Evolutionary conservation across 2,797 vertebrate species (phyloP), one percentile per base, ranked within the genome.

Genomic region (Eidolon dupreanum): DNA sequence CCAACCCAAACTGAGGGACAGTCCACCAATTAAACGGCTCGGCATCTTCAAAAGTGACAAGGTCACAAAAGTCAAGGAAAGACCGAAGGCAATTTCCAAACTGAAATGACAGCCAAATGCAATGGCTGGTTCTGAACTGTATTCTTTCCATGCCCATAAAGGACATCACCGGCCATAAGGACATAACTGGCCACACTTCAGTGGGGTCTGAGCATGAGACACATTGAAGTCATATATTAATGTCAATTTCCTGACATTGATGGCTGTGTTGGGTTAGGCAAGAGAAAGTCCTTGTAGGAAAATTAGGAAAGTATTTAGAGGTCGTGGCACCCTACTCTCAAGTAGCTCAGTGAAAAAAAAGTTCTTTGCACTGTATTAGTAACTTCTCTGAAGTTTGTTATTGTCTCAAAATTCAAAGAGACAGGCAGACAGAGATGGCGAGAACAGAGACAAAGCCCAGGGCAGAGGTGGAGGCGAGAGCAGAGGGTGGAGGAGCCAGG

Each of bases 11-110:
- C 0, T 0, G 93, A 95, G 74, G 65, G 46, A 38, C 88, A 22
- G 31, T 41, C 92, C 36, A 20, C 74, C 51, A 17, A n/a, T 77
- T 86, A 71, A 91, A 68, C 15, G 51, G 63, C 68, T 61, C 53
- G 57, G 66, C 36, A 57, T n/a, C 82, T 51, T 74, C 83, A 9
- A n/a, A 90, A 86, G 90, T 38, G 81, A 92, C 93, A 82, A 94
- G 77, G 90, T 91, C 83, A 12, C 0, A 0, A 22, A 73, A 31
- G 36, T 77, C 74, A 68, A 73, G 57, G 82, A 16, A 61, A 51
- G 41, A 36, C 36, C 0, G 2, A 2, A 2, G 75, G 75, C 79
- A 71, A 53, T 66, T 57, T 43, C 86, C 65, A 86, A 91, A 77
- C 57, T 0, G 73, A 82, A 83, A 6, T 0, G 8, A 24, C 59